These are phyloP conservation scores for Eilema caniola DNA, from an alignment of 2,888 invertebrate species.

Conservation along the genomic window DNA sequence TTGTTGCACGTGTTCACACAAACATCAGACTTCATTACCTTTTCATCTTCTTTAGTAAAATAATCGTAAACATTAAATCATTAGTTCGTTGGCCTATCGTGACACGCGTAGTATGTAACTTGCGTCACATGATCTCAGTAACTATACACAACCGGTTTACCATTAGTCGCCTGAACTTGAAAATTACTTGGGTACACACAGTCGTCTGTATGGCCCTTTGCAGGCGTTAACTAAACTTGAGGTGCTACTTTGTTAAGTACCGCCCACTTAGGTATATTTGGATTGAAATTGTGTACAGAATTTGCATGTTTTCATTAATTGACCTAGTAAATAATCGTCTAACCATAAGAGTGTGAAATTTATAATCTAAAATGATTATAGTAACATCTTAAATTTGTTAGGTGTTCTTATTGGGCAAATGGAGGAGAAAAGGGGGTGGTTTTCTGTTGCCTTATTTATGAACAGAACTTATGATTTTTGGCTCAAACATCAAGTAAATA, in stretches of 20 bases:
- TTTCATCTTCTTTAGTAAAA: not conserved
- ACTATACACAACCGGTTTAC: slow-evolving; percentile 35
- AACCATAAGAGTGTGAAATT: not conserved
- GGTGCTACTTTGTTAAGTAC: slow-evolving; percentile 14
- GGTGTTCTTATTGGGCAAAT: no score
- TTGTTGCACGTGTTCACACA: no score
- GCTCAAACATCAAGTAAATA: no score
- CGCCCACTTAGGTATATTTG: slow-evolving; percentile 18
- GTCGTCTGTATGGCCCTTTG: slow-evolving; percentile 31
- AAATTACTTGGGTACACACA: slow-evolving; percentile 40
- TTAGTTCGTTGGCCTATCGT: slow-evolving; percentile 18
- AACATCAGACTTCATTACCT: not conserved
- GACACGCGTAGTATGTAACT: slow-evolving; percentile 9
- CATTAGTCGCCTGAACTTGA: slow-evolving; percentile 43
- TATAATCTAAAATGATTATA: not conserved
- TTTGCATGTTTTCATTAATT: not conserved
- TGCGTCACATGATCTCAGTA: slow-evolving; percentile 23
- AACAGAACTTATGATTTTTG: no score
- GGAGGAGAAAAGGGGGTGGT: no score
- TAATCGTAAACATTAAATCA: slow-evolving; percentile 5
- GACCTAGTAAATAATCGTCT: not conserved
- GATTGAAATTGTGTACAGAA: not conserved
- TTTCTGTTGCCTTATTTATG: no score
- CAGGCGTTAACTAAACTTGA: slow-evolving; percentile 30
- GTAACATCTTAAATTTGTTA: no score